Evolutionary conservation across 92 coral and sea anemone genomes (phyloP).

Genomic region (Montipora capitata): DNA sequence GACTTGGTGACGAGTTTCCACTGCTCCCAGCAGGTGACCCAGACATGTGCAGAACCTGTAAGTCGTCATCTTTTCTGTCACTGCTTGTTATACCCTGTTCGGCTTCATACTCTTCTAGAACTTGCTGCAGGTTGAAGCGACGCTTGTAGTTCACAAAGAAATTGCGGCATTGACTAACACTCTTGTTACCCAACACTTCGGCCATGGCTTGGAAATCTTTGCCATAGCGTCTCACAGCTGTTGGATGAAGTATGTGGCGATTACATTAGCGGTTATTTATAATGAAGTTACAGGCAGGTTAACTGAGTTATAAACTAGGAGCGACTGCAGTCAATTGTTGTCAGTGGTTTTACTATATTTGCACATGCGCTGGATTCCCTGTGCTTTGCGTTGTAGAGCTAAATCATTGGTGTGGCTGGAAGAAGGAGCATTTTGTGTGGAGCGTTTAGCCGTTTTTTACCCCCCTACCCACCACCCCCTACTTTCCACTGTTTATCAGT

Average conservation of each 20-base stretch:
- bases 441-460: too few species aligned
- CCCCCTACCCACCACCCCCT: too few species aligned
- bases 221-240: constrained; percentile 99
- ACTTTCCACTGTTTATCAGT: too few species aligned
- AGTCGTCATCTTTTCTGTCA: constrained; percentile 92
- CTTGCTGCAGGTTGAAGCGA: constrained; percentile 94
- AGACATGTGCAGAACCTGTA: constrained; percentile 73
- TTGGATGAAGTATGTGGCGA: neutral
- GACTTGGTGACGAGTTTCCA: constrained; percentile 84
- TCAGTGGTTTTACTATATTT: too few species aligned
- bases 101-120: constrained; percentile 95
- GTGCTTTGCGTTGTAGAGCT: too few species aligned
- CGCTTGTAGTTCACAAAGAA: constrained; percentile 98
- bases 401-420: too few species aligned
- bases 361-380: too few species aligned
- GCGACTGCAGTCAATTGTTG: too few species aligned
- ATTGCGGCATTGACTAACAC: constrained; percentile 97
- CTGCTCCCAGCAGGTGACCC: constrained; percentile 91
- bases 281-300: neutral
- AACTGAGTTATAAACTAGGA: too few species aligned
- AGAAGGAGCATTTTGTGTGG: too few species aligned
- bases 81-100: constrained; percentile 99
- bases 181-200: constrained; percentile 97
- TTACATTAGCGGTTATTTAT: neutral
- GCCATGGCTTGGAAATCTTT: constrained; percentile 99